Percentiles rank a stretch among this genome's conserved stretches.
Evolutionary conservation across 2,113 vertebrate species (phyloP).

Genomic region (Mesembrinibis cayennensis): DNA sequence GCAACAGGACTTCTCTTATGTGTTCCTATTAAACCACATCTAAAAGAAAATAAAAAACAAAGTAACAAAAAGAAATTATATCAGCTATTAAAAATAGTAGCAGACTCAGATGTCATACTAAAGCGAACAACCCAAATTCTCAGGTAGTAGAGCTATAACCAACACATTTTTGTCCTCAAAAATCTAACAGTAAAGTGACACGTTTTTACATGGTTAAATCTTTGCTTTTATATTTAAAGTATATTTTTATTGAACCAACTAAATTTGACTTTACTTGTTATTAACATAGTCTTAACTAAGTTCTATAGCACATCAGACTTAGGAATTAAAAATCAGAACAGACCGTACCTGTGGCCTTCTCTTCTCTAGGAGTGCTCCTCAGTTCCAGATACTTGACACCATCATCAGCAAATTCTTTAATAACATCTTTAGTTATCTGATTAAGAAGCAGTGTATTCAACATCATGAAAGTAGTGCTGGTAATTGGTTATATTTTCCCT

Average conservation of each 20-base stretch:
- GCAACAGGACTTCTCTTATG: accelerated
- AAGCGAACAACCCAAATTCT: neutral
- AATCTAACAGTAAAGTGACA: neutral
- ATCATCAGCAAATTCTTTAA: constrained; percentile 94
- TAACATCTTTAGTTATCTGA: constrained; percentile 93
- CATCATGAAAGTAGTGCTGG: neutral
- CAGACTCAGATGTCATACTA: neutral
- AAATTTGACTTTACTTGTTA: neutral
- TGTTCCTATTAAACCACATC: neutral
- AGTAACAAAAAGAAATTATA: neutral
- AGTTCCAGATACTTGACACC: constrained; percentile 95
- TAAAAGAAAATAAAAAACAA: neutral
- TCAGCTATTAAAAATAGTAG: neutral
- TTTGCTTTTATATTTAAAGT: neutral
- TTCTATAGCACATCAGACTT: neutral
- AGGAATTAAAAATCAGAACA: neutral
- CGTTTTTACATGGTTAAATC: neutral
- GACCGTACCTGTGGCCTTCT: constrained; percentile 73
- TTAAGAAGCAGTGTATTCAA: neutral
- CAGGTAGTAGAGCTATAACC: neutral
- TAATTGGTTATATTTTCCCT: neutral
- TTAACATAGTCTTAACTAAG: neutral
- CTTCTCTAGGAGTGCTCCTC: constrained; percentile 91
- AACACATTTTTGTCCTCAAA: neutral
- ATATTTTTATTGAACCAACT: neutral